Evolutionary conservation across 1,140 invertebrate species (phyloP), one percentile per base, ranked within the genome.

Genomic region (Colletes latitarsis): DNA sequence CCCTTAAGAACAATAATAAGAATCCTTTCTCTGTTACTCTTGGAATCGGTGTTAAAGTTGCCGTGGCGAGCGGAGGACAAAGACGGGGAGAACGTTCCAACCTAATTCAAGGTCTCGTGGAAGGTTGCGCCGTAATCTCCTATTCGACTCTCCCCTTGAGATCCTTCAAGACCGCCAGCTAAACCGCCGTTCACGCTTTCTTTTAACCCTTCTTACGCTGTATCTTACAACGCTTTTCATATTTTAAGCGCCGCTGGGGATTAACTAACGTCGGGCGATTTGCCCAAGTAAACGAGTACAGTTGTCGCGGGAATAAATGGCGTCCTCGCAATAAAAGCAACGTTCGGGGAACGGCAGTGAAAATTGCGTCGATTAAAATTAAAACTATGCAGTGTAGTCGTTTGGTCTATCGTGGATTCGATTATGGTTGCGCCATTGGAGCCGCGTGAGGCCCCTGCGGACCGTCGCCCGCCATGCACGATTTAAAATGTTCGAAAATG

Each of bases 1-100:
- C 92, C 91, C 92, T 92, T 92, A 92, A 92, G 92, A 93, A 91
- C 91, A 92, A 92, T 93, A 93, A 92, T 93, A 93, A 92, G 91
- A 92, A 93, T 92, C 92, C 91, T 92, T 92, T 91, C 89, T 86
- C 84, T 82, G 88, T 89, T 83, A 78, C 86, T 80, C 83, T 80
- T 81, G 46, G 76, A 91, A 87, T 92, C 85, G 84, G 81, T 77
- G 86, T 88, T 89, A 90, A 91, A 92, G 90, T 89, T 91, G 84
- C 85, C 80, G 82, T 82, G 83, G 86, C 77, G 71, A 71, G 72
- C 78, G 77, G 73, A 66, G 57, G 70, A 80, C 78, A 83, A 82
- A 58, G 69, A 53, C 21, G 62, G 55, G 30, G 57, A 69, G 75
- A 82, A 67, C 70, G 78, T 77, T 70, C 68, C 67, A 84, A 89